Evolutionary conservation across 2,113 vertebrate genomes (phyloP), one percentile per base, ranked within the genome.

Genomic region (Cavia aperea): DNA sequence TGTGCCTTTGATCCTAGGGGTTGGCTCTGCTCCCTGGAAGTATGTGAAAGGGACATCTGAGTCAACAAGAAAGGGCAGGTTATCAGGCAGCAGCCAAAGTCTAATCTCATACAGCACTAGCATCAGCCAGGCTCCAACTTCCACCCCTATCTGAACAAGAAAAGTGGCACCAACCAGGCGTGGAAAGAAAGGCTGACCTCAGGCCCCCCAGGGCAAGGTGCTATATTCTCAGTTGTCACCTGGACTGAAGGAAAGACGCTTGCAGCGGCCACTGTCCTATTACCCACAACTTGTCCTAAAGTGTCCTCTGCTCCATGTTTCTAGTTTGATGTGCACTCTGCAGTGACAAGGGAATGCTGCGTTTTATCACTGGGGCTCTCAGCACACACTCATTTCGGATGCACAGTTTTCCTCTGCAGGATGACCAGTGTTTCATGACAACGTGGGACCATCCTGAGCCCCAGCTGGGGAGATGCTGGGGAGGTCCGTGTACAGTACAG

Each of bases 271-370:
- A 16, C 60, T 0, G 21, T 94, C 83, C 79, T 89, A 72, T 60
- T 81, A 77, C 73, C 78, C 49, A 43, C 75, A 91, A 9, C 94
- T 75, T 77, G n/a, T 92, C 95, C 90, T 66, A 54, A 86, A 93
- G 90, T 91, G 83, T 95, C 94, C 81, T 93, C 82, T 81, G 65
- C 7, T 39, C 94, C 83, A 49, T 83, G 94, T 94, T 93, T 72
- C 89, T 29, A 84, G 87, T 95, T 94, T 68, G 96, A 96, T 78
- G 82, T 33, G 66, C 66, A 36, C 63, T 29, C 58, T 31, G 4
- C n/a, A 19, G 68, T 2, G 21, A 56, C 81, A 8, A 81, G 51
- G 79, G 60, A 70, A 12, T 63, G 12, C 31, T 15, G 2, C 1
- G 0, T 16, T 26, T 90, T 15, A 2, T 15, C 8, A 1, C 54